Percentiles rank a stretch among this genome's conserved stretches.
Conservation (phyloP, 2,797 vertebrate species). For the Cyclura pinguis region DNA sequence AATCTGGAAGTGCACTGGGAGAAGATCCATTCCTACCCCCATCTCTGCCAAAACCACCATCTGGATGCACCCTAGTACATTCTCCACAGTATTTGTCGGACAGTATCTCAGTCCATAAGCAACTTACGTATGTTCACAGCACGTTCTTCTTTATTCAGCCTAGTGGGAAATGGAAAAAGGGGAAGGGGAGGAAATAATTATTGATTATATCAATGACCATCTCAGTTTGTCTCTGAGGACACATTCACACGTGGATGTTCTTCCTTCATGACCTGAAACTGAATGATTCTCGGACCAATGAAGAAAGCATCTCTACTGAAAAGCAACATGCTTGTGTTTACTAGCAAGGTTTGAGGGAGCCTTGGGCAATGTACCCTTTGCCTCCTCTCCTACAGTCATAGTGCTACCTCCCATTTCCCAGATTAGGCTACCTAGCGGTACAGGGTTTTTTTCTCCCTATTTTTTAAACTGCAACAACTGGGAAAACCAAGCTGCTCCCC, state of each 20-base stretch:
- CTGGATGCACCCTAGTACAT: background rate
- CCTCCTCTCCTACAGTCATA: too few species aligned
- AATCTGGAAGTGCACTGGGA: background rate
- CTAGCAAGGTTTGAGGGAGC: background rate
- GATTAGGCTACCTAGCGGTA: background rate
- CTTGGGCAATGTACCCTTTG: background rate
- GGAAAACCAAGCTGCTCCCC: too few species aligned
- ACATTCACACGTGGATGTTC: background rate
- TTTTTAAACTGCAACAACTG: too few species aligned
- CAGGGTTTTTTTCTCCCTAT: background rate
- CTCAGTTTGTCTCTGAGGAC: background rate
- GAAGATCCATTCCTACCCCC: too few species aligned
- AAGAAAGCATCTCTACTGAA: too few species aligned
- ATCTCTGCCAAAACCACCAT: background rate
- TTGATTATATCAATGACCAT: background rate
- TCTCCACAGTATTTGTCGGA: background rate
- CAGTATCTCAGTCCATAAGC: background rate
- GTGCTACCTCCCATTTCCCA: background rate
- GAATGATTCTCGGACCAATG: background rate
- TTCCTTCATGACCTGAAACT: background rate
- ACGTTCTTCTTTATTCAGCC: slow-evolving; percentile 68
- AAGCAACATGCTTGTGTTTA: background rate
- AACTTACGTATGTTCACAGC: slow-evolving; percentile 74
- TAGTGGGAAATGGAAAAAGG: slow-evolving; percentile 10
- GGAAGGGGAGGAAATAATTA: slow-evolving; percentile 21